Evolutionary conservation across 2,797 vertebrate species (phyloP).

Genomic region (Kryptolebias ocellatus): DNA sequence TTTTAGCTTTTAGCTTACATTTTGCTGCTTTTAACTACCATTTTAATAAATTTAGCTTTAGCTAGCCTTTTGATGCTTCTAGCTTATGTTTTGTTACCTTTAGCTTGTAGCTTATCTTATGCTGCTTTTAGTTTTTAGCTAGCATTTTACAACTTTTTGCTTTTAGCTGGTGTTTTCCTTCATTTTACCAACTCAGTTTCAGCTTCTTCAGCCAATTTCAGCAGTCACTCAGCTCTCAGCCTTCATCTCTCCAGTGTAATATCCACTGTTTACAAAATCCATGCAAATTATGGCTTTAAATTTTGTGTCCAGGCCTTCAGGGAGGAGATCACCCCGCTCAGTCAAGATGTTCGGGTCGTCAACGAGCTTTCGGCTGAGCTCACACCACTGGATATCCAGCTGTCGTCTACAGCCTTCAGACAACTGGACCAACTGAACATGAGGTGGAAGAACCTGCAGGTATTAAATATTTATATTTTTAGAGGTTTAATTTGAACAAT

Average conservation of each 20-base stretch:
- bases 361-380: slow-evolving; percentile 93
- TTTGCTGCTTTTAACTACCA: too few relatives aligned
- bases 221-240: too few relatives aligned
- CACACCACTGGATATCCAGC: slow-evolving; percentile 91
- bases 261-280: slow-evolving; percentile 5
- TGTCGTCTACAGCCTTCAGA: slow-evolving; percentile 90
- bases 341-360: slow-evolving; percentile 88
- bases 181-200: too few relatives aligned
- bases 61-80: too few relatives aligned
- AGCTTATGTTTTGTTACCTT: too few relatives aligned
- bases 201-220: too few relatives aligned
- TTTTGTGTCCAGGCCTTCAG: slow-evolving; percentile 83
- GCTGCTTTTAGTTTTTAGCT: too few relatives aligned
- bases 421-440: slow-evolving; percentile 96
- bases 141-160: too few relatives aligned
- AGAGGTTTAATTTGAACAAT: not conserved
- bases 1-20: too few relatives aligned
- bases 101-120: too few relatives aligned
- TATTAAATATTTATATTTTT: slow-evolving; percentile 56
- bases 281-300: slow-evolving; percentile 2
- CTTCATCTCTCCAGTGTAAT: not conserved
- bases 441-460: slow-evolving; percentile 95
- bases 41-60: too few relatives aligned
- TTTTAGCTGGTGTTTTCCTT: too few relatives aligned
- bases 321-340: slow-evolving; percentile 91